Base-by-base conservation (phyloP, 2,888 invertebrate species). In the Pristionchus fissidentatus region DNA sequence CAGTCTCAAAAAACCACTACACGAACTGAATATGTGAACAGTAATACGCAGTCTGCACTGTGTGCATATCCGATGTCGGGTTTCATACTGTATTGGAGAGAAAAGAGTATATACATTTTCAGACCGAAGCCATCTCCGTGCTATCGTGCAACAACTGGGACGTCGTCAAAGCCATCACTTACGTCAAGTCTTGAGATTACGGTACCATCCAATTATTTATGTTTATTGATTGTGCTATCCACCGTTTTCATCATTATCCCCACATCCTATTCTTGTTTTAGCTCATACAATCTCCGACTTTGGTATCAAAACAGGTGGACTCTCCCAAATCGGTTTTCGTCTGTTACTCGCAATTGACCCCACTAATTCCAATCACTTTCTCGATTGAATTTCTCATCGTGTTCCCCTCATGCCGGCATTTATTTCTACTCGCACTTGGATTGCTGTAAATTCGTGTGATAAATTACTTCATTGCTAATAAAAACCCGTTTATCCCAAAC, bases 81-180 rank as follows among this genome's bases (percentile, higher is more conserved):
- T 73, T 35, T 62, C 55, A 10, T 15, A 55, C 8, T 55, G 22
- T 15, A 55, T 4, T 55, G 55, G n/a, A 4, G 22, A 55, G n/a
- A 55, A 55, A 55, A 22, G 22, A 22, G 22, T 19, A 55, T 22
- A 29, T 26, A 15, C 49, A 83, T 55, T 66, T 86, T 26, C 84
- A 87, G 87, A 87, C 83, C 41, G 52, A 77, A 15, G 88, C 85
- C 13, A 70, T 90, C 29, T 82, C 86, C 7, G 82, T 83, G 66
- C 84, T 87, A 10, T 81, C 84, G 57, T 85, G 84, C 81, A 66
- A 84, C 80, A 66, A 70, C 26, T 88, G 88, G 88, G 85, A 87
- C 77, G 73, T 86, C 55, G 79, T 38, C 22, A 84, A 84, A 78
- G 86, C 87, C 13, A 85, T 87, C 7, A 84, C 84, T 35, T 79